Percentiles rank a stretch among this genome's conserved stretches.
Conservation (phyloP, 2,888 invertebrate genomes). For the Steinernema scapterisci region DNA sequence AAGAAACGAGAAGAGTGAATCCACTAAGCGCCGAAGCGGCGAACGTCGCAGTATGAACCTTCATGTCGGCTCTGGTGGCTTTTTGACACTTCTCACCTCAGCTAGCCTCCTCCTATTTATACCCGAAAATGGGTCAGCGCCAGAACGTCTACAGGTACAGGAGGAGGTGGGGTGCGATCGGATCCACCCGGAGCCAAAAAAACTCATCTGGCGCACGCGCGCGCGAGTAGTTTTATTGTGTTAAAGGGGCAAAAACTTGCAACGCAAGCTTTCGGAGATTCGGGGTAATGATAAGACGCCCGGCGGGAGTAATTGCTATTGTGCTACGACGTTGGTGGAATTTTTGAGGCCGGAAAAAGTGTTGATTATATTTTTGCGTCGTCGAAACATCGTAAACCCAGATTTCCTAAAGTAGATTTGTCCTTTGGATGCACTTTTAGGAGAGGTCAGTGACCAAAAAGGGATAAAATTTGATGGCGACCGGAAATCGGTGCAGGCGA, state of each 20-base stretch:
- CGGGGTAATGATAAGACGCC: neutral
- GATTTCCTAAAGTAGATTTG: neutral
- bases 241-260: constrained; percentile 3
- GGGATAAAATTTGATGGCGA: too few species aligned
- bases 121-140: constrained; percentile 18
- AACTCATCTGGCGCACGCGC: neutral
- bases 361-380: neutral
- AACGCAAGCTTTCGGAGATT: constrained; percentile 21
- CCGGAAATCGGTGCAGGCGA: neutral
- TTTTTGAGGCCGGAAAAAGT: neutral
- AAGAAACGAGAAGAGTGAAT: constrained; percentile 32
- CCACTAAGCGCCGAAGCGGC: constrained; percentile 36
- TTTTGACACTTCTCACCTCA: neutral
- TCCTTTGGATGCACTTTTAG: neutral
- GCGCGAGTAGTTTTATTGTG: constrained; percentile 31
- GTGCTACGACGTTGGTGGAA: neutral
- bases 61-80: constrained; percentile 30
- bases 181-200: constrained; percentile 8
- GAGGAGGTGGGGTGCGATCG: neutral
- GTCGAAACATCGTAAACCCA: neutral
- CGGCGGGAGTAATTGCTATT: constrained; percentile 27
- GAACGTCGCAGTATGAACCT: constrained; percentile 39
- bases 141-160: constrained; percentile 1
- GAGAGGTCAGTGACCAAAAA: neutral
- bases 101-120: neutral